These are phyloP conservation scores for Meles meles DNA, from an alignment of 2,113 vertebrate species.

Conservation along the genomic window DNA sequence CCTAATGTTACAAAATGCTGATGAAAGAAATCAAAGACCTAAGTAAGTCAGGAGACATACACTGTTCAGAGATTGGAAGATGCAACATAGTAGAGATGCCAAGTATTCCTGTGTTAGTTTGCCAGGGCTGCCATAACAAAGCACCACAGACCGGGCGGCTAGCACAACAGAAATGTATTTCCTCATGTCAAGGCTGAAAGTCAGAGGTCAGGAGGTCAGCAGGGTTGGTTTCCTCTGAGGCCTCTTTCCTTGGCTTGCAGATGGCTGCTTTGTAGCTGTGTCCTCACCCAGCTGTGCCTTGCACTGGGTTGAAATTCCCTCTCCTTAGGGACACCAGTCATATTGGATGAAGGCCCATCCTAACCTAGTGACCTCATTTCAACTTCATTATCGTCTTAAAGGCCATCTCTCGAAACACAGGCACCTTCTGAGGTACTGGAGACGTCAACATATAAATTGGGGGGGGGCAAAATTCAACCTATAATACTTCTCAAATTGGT, in stretches of 20 bases:
- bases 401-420: not conserved
- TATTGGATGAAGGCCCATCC: not conserved
- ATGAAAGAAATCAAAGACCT: not conserved
- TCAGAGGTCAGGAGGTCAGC: not conserved
- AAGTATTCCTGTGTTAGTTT: not conserved
- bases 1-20: not conserved
- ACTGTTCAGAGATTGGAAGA: not conserved
- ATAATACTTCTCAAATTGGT: not conserved
- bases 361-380: not conserved
- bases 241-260: not conserved
- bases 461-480: not conserved
- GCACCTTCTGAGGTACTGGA: not conserved
- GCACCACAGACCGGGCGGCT: not conserved
- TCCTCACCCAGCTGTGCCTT: not conserved
- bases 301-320: not conserved
- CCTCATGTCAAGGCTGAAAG: not conserved
- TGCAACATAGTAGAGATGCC: not conserved
- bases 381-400: not conserved
- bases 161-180: not conserved
- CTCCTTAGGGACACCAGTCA: not conserved
- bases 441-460: not conserved
- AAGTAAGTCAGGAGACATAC: not conserved
- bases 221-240: not conserved
- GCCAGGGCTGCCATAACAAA: not conserved
- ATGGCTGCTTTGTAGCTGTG: not conserved